phyloP scores from a whole-genome alignment of 2,888 invertebrate species.

The Stenotaenia linearis region DNA sequence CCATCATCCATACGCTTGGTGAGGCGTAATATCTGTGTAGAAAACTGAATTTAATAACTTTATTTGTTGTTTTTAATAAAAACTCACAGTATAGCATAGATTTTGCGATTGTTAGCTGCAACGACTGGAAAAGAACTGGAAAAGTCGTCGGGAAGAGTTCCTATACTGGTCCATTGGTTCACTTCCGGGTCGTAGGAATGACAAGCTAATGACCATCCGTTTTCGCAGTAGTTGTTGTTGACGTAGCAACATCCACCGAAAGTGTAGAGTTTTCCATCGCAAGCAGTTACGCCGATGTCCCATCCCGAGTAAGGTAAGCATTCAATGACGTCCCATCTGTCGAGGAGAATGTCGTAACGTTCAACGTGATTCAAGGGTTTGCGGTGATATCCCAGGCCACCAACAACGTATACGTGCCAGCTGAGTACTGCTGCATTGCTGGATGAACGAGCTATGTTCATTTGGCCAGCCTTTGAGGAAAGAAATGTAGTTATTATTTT shows the following conservation, averaged over 20 bases:
- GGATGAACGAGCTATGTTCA: neutral
- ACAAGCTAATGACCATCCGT: neutral
- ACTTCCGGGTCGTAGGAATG: slow-evolving; percentile 2
- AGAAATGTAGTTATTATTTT: neutral
- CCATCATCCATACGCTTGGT: neutral
- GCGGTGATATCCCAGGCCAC: neutral
- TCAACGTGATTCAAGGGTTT: neutral
- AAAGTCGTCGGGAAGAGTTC: neutral
- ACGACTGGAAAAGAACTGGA: neutral
- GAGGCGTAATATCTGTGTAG: neutral
- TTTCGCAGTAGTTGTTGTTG: neutral
- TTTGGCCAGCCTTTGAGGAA: neutral
- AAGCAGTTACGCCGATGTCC: neutral
- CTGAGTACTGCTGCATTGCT: neutral
- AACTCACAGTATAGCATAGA: neutral
- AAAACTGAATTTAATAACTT: neutral
- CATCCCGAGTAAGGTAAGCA: neutral
- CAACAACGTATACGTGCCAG: slow-evolving; percentile 1
- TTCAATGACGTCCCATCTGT: neutral
- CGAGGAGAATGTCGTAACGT: neutral
- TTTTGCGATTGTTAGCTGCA: neutral
- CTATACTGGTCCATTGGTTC: neutral
- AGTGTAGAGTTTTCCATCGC: neutral
- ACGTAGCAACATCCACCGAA: neutral
- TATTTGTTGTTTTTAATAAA: neutral